These are phyloP conservation scores for Megalonaias nervosa DNA, from an alignment of 1,140 invertebrate species.

Conservation along the genomic window DNA sequence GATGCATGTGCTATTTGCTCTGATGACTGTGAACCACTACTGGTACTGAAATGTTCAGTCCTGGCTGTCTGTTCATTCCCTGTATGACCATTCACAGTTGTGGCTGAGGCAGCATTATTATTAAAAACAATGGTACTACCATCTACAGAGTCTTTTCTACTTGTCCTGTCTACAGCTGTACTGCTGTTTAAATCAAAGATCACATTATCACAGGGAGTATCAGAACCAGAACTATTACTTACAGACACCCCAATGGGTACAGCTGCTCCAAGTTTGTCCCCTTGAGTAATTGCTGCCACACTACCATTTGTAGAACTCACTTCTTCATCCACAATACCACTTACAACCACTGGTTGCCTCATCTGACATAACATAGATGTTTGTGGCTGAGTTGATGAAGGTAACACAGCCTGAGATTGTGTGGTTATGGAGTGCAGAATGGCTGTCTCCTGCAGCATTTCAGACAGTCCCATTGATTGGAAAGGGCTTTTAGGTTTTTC, in stretches of 20 bases:
- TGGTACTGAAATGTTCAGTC: too few species aligned
- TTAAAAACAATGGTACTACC: too few species aligned
- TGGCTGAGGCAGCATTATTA: too few species aligned
- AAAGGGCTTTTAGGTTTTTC: slow-evolving; percentile 19
- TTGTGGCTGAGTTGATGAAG: not conserved
- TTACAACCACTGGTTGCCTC: not conserved
- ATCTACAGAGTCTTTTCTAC: too few species aligned
- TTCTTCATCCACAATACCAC: not conserved
- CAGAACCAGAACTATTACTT: too few species aligned
- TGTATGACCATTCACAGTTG: too few species aligned
- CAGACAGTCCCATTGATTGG: slow-evolving; percentile 28
- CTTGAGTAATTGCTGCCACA: not conserved
- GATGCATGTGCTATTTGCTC: too few species aligned
- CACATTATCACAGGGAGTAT: too few species aligned
- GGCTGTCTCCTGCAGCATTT: slow-evolving; percentile 37
- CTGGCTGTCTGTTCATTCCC: too few species aligned
- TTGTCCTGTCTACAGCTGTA: too few species aligned
- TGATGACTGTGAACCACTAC: too few species aligned
- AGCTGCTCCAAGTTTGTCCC: not conserved
- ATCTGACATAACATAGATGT: not conserved
- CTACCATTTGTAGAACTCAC: not conserved
- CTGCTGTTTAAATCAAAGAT: too few species aligned
- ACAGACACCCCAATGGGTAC: not conserved
- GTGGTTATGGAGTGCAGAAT: not conserved
- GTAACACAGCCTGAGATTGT: not conserved